A percentile compares a stretch with the other conserved stretches of the same genome.
Evolutionary conservation across 2,113 vertebrate genomes (phyloP).

Genomic region (Callorhinus ursinus): DNA sequence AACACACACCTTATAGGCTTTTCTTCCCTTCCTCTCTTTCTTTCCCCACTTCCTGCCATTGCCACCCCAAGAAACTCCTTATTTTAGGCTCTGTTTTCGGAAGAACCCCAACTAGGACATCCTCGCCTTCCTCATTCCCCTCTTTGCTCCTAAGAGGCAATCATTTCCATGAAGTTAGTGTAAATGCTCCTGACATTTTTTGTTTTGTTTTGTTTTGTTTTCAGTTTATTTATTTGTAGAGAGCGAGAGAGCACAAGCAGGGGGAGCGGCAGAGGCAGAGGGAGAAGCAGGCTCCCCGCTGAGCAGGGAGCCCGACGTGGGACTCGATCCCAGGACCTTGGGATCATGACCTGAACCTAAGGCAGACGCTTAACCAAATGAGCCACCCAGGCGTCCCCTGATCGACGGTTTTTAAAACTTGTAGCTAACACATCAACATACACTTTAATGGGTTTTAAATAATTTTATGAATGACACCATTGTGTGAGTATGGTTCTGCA

Average conservation of each 20-base stretch:
- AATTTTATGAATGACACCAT: background rate
- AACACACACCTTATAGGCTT: background rate
- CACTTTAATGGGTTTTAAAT: background rate
- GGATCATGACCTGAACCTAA: too few relatives aligned
- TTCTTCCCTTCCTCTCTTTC: background rate
- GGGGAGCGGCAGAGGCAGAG: too few relatives aligned
- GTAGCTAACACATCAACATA: background rate
- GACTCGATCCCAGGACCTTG: too few relatives aligned
- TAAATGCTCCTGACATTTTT: background rate
- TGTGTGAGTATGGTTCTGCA: background rate
- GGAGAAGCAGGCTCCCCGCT: too few relatives aligned
- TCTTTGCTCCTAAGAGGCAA: background rate
- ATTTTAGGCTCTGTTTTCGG: background rate
- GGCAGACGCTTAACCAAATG: too few relatives aligned
- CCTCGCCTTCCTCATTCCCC: background rate
- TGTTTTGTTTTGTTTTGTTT: too few relatives aligned
- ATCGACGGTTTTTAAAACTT: background rate
- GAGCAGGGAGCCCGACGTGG: too few relatives aligned
- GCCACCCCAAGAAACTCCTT: background rate
- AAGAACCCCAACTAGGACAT: background rate
- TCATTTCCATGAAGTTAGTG: background rate
- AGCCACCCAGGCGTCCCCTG: too few relatives aligned
- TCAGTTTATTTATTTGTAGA: too few relatives aligned
- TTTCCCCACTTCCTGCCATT: background rate
- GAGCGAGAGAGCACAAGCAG: too few relatives aligned